Evolutionary conservation across 2,888 invertebrate genomes (phyloP).

Genomic region (Campaea margaritaria): DNA sequence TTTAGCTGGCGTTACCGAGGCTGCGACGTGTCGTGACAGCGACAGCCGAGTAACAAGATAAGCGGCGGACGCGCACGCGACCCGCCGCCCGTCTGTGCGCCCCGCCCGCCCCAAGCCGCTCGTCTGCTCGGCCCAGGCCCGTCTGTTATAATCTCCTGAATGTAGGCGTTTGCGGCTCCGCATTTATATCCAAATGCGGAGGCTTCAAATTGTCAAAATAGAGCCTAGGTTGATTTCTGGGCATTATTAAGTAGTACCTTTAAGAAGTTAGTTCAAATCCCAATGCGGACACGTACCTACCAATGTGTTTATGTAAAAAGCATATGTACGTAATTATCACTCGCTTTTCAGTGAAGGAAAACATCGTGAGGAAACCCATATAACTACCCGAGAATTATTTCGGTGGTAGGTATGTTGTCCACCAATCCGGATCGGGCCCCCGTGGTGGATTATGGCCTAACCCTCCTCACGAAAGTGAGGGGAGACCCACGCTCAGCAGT

Average conservation of each 20-base stretch:
- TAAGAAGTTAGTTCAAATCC: no score
- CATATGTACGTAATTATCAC: no score
- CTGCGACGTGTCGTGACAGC: slow-evolving; percentile 62
- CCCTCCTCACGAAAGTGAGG: no score
- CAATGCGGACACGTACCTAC: no score
- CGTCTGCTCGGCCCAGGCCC: slow-evolving; percentile 32
- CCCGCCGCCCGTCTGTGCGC: slow-evolving; percentile 32
- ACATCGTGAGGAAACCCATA: no score
- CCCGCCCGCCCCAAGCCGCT: slow-evolving; percentile 29
- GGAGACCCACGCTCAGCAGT: no score
- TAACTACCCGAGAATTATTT: no score
- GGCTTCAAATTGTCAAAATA: slow-evolving; percentile 54
- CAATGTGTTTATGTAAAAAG: no score
- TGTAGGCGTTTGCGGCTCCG: slow-evolving; percentile 40
- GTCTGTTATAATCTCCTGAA: slow-evolving; percentile 57
- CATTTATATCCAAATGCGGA: slow-evolving; percentile 46
- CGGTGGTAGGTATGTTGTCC: no score
- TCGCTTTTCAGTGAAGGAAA: no score
- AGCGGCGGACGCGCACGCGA: slow-evolving; percentile 57
- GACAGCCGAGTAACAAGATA: slow-evolving; percentile 72
- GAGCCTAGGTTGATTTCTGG: slow-evolving; percentile 34
- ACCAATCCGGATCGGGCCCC: no score
- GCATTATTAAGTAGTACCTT: slow-evolving; percentile 5
- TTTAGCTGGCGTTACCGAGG: slow-evolving; percentile 55
- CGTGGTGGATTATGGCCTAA: no score